Evolutionary conservation across 92 coral and sea anemone species (phyloP).

Genomic region (Heliopora coerulea): DNA sequence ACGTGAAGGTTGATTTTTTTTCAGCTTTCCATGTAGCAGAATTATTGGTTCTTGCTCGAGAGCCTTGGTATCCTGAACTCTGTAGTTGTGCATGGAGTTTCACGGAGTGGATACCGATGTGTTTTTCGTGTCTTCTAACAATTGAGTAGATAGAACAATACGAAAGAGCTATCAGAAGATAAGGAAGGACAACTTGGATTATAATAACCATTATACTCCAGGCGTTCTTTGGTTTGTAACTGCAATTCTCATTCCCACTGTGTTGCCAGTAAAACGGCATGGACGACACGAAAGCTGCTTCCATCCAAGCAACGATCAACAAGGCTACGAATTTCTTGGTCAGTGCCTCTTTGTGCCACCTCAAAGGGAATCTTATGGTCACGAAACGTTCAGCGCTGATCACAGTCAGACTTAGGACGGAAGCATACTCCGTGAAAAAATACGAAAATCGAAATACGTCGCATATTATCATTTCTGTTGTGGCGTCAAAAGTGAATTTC

Average conservation of each 20-base stretch:
- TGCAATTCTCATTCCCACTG: neutral
- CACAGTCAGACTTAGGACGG: constrained; percentile 22
- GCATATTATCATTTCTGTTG: constrained; percentile 29
- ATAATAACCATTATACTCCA: constrained; percentile 25
- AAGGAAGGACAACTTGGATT: constrained; percentile 24
- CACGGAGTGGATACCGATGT: neutral
- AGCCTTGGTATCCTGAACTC: too few relatives aligned
- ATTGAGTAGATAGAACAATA: constrained; percentile 2
- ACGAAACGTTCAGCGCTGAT: constrained; percentile 28
- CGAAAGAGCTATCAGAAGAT: neutral
- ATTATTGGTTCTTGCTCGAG: neutral
- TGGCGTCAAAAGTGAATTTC: constrained; percentile 37
- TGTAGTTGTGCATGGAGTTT: neutral
- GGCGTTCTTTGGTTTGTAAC: constrained; percentile 17
- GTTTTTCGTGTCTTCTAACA: constrained; percentile 11
- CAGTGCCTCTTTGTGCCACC: constrained; percentile 14
- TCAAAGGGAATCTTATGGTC: constrained; percentile 29
- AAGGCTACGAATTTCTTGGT: constrained; percentile 11
- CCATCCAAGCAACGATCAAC: constrained; percentile 7
- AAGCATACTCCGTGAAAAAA: constrained; percentile 42
- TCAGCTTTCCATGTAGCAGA: constrained; percentile 42
- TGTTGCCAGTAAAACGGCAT: constrained; percentile 30
- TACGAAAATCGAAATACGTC: constrained; percentile 38
- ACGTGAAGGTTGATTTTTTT: constrained; percentile 72
- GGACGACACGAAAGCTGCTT: constrained; percentile 9